These are phyloP conservation scores for Nasalis larvatus DNA, from an alignment of 2,113 vertebrate species.

Conservation along the genomic window DNA sequence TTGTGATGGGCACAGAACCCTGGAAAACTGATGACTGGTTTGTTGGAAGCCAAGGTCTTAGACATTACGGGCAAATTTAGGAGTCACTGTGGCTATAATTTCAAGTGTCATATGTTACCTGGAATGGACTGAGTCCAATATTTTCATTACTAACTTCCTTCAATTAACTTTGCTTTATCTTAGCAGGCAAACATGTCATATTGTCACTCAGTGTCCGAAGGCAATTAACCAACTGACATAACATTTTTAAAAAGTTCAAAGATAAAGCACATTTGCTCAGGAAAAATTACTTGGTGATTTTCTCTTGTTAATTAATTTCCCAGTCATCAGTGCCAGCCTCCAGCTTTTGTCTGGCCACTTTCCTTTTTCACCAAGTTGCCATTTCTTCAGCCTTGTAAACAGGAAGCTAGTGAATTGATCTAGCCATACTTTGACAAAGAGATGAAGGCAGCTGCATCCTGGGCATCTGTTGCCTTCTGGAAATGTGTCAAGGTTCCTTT, in stretches of 20 bases:
- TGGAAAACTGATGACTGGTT: conserved; percentile 2
- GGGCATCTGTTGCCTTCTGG: neutral
- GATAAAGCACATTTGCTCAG: conserved; percentile 50
- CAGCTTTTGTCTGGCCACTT: neutral
- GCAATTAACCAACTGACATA: conserved; percentile 73
- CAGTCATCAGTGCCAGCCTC: neutral
- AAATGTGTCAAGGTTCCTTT: neutral
- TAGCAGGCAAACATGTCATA: conserved; percentile 24
- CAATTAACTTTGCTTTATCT: conserved; percentile 70
- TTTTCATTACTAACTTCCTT: conserved; percentile 61
- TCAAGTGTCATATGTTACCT: conserved; percentile 47
- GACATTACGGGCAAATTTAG: neutral
- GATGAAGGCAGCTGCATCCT: neutral
- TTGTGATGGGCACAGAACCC: neutral
- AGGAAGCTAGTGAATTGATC: neutral
- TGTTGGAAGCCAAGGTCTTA: conserved; percentile 29
- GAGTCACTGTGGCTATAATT: conserved; percentile 58
- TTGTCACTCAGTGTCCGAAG: conserved; percentile 62
- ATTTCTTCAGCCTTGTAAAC: neutral
- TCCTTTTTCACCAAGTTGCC: neutral
- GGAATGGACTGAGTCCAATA: conserved; percentile 21
- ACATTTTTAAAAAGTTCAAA: conserved; percentile 48
- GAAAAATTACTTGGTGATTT: conserved; percentile 57
- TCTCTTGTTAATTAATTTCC: conserved; percentile 56
- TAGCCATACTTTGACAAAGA: neutral